Percentiles rank a stretch among this genome's conserved stretches.
Evolutionary conservation across 2,113 vertebrate species (phyloP).

Genomic region (Lasiurus borealis): DNA sequence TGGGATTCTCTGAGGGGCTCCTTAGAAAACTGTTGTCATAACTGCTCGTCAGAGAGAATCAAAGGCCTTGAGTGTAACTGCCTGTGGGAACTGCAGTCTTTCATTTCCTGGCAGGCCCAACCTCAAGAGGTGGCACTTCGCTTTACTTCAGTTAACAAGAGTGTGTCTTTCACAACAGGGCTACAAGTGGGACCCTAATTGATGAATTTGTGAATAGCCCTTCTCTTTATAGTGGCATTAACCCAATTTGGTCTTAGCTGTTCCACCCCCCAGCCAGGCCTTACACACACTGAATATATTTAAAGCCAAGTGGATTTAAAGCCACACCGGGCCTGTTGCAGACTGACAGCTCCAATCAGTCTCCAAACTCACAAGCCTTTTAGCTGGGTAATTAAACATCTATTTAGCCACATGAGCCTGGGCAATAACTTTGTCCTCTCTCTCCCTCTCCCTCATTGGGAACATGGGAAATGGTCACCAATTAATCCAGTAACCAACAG

Average conservation of each 20-base stretch:
- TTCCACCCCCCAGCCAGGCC: neutral
- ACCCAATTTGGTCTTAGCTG: neutral
- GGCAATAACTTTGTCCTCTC: neutral
- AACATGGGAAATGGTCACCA: neutral
- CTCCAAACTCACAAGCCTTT: too few relatives aligned
- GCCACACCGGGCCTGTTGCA: too few relatives aligned
- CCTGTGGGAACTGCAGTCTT: conserved; percentile 46
- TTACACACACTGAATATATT: neutral
- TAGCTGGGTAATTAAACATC: neutral
- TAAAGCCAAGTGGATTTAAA: neutral
- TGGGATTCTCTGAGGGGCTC: conserved; percentile 15
- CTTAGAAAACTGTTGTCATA: conserved; percentile 50
- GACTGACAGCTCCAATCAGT: too few relatives aligned
- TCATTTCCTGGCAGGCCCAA: conserved; percentile 36
- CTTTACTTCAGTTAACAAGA: conserved; percentile 30
- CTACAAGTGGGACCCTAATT: neutral
- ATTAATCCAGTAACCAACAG: too few relatives aligned
- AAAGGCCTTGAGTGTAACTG: neutral
- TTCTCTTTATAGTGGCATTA: conserved; percentile 43
- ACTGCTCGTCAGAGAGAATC: conserved; percentile 32
- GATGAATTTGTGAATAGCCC: conserved; percentile 31
- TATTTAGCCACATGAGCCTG: neutral
- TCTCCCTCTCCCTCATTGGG: neutral
- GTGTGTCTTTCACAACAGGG: conserved; percentile 47
- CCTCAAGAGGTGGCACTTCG: conserved; percentile 46